These are phyloP conservation scores for Hypolimnas misippus DNA, from an alignment of 2,888 invertebrate species.

Conservation along the genomic window DNA sequence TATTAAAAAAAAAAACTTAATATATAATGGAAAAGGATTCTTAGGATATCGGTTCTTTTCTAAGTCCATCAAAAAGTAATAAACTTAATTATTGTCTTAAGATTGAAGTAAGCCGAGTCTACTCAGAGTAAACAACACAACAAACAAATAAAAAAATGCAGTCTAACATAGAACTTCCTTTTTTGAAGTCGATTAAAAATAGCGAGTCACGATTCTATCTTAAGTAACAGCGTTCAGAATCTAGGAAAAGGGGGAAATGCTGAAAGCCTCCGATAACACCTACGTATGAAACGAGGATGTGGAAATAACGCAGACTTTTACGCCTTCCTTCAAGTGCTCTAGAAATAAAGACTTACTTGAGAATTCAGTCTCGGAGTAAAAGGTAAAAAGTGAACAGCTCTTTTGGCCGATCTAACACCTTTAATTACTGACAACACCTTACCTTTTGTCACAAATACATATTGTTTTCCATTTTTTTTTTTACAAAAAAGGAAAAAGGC, in stretches of 20 bases:
- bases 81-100: no score
- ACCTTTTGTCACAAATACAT: neutral
- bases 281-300: slow-evolving; percentile 25
- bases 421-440: slow-evolving; percentile 6
- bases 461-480: neutral
- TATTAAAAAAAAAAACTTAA: no score
- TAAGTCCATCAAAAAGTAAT: no score
- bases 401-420: slow-evolving; percentile 16
- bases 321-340: slow-evolving; percentile 33
- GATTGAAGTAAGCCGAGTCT: no score
- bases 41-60: no score
- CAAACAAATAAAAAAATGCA: no score
- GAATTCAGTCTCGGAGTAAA: slow-evolving; percentile 37
- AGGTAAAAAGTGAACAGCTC: slow-evolving; percentile 32
- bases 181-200: no score
- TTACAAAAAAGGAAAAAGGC: neutral
- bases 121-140: no score
- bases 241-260: slow-evolving; percentile 21
- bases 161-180: no score
- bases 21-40: no score
- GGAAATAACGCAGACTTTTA: slow-evolving; percentile 34
- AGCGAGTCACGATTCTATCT: slow-evolving; percentile 9
- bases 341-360: slow-evolving; percentile 42
- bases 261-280: slow-evolving; percentile 35
- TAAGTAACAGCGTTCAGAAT: slow-evolving; percentile 23